These are phyloP conservation scores for Zaprionus lineosus DNA, from an alignment of 2,888 invertebrate genomes.

Conservation along the genomic window DNA sequence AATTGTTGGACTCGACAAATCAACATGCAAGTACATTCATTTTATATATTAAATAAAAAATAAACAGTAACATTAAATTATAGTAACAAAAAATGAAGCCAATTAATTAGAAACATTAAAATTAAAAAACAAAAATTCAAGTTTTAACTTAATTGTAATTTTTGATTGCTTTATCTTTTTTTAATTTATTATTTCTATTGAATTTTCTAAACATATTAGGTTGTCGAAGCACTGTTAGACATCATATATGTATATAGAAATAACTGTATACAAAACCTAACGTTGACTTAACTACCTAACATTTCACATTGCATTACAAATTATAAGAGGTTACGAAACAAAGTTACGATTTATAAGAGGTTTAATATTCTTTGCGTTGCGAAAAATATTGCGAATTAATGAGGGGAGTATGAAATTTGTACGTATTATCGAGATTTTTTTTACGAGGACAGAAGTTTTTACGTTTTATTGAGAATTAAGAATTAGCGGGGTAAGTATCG, in stretches of 20 bases:
- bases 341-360: too few species aligned
- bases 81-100: constrained; percentile 1
- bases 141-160: not conserved
- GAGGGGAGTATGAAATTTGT: too few species aligned
- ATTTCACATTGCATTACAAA: not conserved
- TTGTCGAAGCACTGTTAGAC: not conserved
- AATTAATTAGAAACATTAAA: not conserved
- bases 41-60: not conserved
- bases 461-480: too few species aligned
- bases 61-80: constrained; percentile 1
- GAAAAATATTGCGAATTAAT: too few species aligned
- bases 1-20: too few species aligned
- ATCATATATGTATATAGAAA: too few species aligned
- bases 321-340: constrained; percentile 6
- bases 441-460: too few species aligned
- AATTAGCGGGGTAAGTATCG: too few species aligned
- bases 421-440: too few species aligned
- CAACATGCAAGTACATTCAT: not conserved
- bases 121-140: not conserved
- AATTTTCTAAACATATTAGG: not conserved
- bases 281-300: not conserved
- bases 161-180: not conserved
- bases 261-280: not conserved
- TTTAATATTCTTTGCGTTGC: too few species aligned
- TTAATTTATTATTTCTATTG: not conserved